These are phyloP conservation scores for Malurus leucopterus DNA, from an alignment of 2,797 vertebrate genomes.

Conservation along the genomic window DNA sequence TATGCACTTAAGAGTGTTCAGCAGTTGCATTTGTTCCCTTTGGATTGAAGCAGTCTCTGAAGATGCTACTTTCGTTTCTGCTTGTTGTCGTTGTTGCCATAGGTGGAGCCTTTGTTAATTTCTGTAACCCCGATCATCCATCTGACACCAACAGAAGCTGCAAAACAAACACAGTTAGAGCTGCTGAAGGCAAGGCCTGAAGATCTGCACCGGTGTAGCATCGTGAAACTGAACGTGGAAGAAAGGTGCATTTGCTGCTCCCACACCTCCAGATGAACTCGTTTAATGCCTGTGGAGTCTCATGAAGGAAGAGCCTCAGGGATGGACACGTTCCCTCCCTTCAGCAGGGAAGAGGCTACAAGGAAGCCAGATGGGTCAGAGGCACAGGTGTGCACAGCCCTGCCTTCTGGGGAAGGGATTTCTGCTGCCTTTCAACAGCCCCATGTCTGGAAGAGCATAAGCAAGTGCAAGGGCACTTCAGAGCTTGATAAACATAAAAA, in stretches of 20 bases:
- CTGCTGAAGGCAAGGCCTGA: not conserved
- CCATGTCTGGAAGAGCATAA: rapidly evolving
- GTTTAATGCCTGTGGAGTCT: not conserved
- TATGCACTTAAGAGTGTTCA: conserved; percentile 29
- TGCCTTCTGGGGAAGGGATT: not conserved
- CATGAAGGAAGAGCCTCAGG: not conserved
- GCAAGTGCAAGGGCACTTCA: not conserved
- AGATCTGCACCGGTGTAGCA: not conserved
- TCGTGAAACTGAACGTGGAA: not conserved
- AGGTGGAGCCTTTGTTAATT: conserved; percentile 87
- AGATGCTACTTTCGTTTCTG: conserved; percentile 72
- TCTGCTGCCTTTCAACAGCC: not conserved
- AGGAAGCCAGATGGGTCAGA: not conserved
- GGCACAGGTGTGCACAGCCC: not conserved
- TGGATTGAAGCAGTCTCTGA: conserved; percentile 20
- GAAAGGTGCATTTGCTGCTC: not conserved
- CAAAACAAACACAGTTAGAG: not conserved
- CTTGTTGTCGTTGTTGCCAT: conserved; percentile 80
- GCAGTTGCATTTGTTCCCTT: conserved; percentile 54
- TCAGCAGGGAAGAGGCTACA: not conserved
- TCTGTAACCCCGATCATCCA: conserved; percentile 98
- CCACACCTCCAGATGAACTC: not conserved
- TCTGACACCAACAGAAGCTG: conserved; percentile 86
- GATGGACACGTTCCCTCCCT: rapidly evolving
- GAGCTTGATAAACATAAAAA: not conserved